Percentiles rank a stretch among this genome's conserved stretches.
These are phyloP conservation scores for Lydus trimaculatus DNA, from an alignment of 2,888 invertebrate genomes.

Conservation along the genomic window DNA sequence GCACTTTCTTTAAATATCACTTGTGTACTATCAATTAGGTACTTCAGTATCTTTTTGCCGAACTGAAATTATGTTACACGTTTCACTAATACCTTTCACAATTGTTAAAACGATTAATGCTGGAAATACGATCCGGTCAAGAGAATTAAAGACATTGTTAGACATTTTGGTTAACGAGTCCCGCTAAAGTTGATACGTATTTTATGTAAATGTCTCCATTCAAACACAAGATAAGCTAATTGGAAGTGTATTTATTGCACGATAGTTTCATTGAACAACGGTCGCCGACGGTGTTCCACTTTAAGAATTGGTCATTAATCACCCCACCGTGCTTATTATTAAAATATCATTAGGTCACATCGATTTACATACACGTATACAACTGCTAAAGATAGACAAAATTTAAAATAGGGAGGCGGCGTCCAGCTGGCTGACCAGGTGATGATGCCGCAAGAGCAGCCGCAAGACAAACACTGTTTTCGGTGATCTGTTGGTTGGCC, in stretches of 20 bases:
- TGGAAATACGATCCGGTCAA: background rate
- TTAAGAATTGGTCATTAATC: slow-evolving; percentile 44
- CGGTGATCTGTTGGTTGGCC: slow-evolving; percentile 14
- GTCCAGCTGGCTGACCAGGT: slow-evolving; percentile 22
- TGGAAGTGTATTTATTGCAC: slow-evolving; percentile 37
- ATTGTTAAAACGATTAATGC: background rate
- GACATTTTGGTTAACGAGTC: slow-evolving; percentile 10
- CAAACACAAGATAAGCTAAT: slow-evolving; percentile 45
- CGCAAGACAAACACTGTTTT: slow-evolving; percentile 37
- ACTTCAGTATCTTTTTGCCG: background rate
- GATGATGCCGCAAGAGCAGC: slow-evolving; percentile 37
- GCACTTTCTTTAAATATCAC: background rate
- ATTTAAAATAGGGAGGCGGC: slow-evolving; percentile 3
- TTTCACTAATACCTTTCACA: background rate
- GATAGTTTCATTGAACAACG: slow-evolving; percentile 5
- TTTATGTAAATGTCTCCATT: slow-evolving; percentile 47
- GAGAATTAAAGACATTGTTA: slow-evolving; percentile 10
- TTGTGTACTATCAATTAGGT: slow-evolving; percentile 5
- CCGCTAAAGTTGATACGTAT: slow-evolving; percentile 44
- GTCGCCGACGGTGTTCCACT: slow-evolving; percentile 16
- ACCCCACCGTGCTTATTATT: slow-evolving; percentile 46
- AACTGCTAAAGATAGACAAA: background rate
- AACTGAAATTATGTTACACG: background rate
- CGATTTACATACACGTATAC: slow-evolving; percentile 14
- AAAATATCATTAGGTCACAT: slow-evolving; percentile 50